Evolutionary conservation across 2,888 invertebrate genomes (phyloP), one percentile per base, ranked within the genome.

Genomic region (Epiblema foenella): DNA sequence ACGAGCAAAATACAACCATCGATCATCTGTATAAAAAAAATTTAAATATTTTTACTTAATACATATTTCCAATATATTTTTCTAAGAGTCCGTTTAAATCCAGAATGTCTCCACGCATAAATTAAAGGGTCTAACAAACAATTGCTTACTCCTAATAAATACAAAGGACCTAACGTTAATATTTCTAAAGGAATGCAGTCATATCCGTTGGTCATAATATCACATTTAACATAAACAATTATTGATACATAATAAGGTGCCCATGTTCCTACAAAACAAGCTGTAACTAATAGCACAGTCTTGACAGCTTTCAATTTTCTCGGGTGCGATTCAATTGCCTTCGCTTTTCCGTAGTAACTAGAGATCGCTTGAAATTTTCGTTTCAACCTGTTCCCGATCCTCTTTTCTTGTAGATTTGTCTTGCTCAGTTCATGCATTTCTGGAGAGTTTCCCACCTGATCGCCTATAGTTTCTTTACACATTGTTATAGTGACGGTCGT

Each of bases 21-120:
- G 10, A 60, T 60, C n/a, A 46, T 11, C 11, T 46, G 24, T 46
- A 18, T 15, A 9, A 37, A 15, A 24, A 8, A 60, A n/a, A n/a
- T n/a, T 54, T 54, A 64, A 24, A 39, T 20, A 64, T 39, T n/a
- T 65, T 60, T 73, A 72, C 46, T 82, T 24, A 79, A 77, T 29
- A 84, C 73, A 75, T 79, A 86, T 69, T 83, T 85, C 75, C 80
- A 79, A 65, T 89, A 85, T 60, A 93, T 86, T 76, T 85, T 90
- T 63, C 83, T 85, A 8, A 94, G 77, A 29, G 90, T 93, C 10
- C 80, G 83, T 75, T 95, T 89, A 75, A 95, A 95, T 1, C 95
- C 95, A 56, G 94, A 94, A 82, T 95, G 95, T 91, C 95, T 94
- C 95, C 95, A 95, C 0, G 95, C 95, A 77, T 95, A 95, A 72